Percentiles rank a stretch among this genome's conserved stretches.
Conservation (phyloP, 2,797 vertebrate genomes). For the Synaphobranchus kaupii region DNA sequence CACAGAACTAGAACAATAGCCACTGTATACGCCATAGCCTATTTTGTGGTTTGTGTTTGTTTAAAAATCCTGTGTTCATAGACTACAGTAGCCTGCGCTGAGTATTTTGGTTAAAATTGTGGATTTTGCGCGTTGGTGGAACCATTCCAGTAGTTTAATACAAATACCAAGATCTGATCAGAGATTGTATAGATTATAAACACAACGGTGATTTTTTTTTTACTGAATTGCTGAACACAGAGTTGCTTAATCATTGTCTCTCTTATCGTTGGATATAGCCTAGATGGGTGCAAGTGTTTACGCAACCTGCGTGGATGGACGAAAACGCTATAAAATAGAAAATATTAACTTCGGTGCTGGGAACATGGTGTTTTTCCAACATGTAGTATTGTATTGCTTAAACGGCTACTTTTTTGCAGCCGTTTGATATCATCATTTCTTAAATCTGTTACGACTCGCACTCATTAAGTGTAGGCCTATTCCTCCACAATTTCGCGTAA, state of each 20-base stretch:
- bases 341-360: background rate
- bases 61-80: conserved; percentile 7
- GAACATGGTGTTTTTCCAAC: background rate
- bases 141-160: background rate
- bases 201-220: background rate
- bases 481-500: background rate
- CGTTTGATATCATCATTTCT: background rate
- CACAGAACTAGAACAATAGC: background rate
- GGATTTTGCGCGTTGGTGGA: background rate
- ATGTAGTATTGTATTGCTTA: background rate
- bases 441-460: background rate
- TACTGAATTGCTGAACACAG: background rate
- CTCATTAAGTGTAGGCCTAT: background rate
- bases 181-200: background rate
- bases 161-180: background rate
- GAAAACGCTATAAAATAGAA: conserved; percentile 1
- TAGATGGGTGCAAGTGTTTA: background rate
- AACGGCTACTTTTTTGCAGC: background rate
- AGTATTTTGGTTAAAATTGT: background rate
- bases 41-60: background rate
- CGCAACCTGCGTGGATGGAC: background rate
- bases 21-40: background rate
- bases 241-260: conserved; percentile 18
- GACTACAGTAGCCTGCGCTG: background rate
- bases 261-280: background rate